A percentile compares a stretch with the other conserved stretches of the same genome.
phyloP scores from a whole-genome alignment of 2,888 invertebrate species.

The Ophion obscuratus region DNA sequence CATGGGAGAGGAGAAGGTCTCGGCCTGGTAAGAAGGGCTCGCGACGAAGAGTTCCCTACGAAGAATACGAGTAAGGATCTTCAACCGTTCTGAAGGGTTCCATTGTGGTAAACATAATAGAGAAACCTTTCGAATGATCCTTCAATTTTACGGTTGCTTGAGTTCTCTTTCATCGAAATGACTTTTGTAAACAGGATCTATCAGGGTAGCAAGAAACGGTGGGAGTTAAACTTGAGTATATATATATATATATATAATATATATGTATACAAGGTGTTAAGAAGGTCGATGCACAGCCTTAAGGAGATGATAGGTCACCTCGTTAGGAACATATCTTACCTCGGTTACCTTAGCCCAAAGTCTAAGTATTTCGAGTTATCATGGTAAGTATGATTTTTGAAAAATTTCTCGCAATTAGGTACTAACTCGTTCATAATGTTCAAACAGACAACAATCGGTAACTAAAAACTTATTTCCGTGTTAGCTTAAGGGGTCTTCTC shows the following conservation, averaged over 20 bases:
- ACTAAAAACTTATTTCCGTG: no score
- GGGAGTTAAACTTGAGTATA: constrained; percentile 15
- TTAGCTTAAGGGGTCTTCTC: no score
- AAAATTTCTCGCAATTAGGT: no score
- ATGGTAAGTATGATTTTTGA: no score
- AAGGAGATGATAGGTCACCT: no score
- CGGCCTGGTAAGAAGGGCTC: constrained; percentile 25
- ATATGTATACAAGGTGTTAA: no score
- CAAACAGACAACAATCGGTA: no score
- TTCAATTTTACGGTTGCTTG: constrained; percentile 65
- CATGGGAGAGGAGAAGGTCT: constrained; percentile 48
- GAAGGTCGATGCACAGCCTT: no score
- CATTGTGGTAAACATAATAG: constrained; percentile 11
- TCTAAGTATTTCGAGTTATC: no score
- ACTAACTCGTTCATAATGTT: no score
- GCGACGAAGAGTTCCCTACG: constrained; percentile 18
- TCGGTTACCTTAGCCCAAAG: no score
- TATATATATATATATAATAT: background rate
- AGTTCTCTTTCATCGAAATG: constrained; percentile 68
- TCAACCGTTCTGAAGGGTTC: background rate
- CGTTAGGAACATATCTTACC: no score
- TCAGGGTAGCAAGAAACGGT: constrained; percentile 50
- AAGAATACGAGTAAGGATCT: constrained; percentile 20
- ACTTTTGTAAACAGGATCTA: constrained; percentile 75
- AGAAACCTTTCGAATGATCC: constrained; percentile 11